Evolutionary conservation across 2,888 invertebrate species (phyloP).

Genomic region (Diarsia rubi): DNA sequence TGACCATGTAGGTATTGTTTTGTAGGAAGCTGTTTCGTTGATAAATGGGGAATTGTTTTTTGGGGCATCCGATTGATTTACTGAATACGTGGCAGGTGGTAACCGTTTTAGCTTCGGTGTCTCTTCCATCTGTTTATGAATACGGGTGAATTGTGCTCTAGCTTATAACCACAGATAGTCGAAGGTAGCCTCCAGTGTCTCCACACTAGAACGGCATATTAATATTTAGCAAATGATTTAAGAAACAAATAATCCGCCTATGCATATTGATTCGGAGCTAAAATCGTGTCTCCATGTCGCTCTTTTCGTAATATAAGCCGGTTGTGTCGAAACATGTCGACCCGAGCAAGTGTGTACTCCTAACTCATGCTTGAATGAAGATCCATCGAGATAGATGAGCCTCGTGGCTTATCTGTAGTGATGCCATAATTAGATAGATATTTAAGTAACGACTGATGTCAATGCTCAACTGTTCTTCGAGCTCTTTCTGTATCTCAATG

Average conservation of each 20-base stretch:
- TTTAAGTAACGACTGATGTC: slow-evolving; percentile 1
- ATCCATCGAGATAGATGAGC: background rate
- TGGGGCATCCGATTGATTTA: too few species aligned
- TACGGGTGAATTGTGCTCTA: background rate
- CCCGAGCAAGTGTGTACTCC: background rate
- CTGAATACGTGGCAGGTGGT: too few species aligned
- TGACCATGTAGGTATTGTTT: too few species aligned
- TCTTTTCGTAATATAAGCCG: background rate
- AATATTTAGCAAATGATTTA: background rate
- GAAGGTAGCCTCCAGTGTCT: background rate
- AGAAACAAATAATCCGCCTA: background rate
- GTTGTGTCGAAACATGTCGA: background rate
- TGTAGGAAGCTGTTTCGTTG: too few species aligned
- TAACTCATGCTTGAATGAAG: background rate
- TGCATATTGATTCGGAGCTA: background rate
- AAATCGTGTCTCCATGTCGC: background rate
- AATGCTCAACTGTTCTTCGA: background rate
- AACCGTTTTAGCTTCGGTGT: too few species aligned
- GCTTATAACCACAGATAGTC: background rate
- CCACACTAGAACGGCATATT: background rate
- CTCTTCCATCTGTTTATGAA: too few species aligned
- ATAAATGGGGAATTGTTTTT: too few species aligned
- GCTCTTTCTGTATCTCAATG: slow-evolving; percentile 7
- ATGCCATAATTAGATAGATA: background rate
- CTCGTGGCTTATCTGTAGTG: background rate